These are phyloP conservation scores for Lysiphlebus fabarum DNA, from an alignment of 1,140 invertebrate genomes.

Conservation along the genomic window DNA sequence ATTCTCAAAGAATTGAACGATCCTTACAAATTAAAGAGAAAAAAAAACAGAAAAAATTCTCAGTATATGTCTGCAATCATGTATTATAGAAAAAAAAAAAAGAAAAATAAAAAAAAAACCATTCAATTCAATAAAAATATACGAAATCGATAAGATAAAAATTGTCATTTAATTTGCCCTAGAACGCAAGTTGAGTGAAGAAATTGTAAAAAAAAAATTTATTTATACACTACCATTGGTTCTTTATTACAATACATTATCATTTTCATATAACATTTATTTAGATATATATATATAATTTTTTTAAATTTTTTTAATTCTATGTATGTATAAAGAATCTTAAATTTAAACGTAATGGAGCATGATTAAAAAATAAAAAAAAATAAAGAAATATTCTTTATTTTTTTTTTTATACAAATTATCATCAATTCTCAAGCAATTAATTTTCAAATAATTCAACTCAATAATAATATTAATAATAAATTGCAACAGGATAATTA, in stretches of 20 bases:
- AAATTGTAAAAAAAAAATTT: not conserved
- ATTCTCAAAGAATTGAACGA: constrained; percentile 46
- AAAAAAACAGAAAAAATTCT: constrained; percentile 39
- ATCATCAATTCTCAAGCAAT: constrained; percentile 5
- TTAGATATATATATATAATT: constrained; percentile 27
- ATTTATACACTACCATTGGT: constrained; percentile 17
- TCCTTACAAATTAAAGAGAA: constrained; percentile 18
- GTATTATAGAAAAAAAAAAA: constrained; percentile 40
- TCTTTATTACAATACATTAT: constrained; percentile 26
- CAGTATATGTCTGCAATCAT: constrained; percentile 51
- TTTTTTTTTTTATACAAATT: constrained; percentile 34
- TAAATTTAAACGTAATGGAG: too few relatives aligned
- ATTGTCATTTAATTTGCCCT: not conserved
- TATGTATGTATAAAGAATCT: constrained; percentile 12
- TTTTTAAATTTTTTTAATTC: constrained; percentile 30
- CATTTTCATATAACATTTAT: constrained; percentile 18
- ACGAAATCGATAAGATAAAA: constrained; percentile 32
- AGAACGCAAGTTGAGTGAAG: not conserved
- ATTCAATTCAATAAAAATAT: constrained; percentile 51
- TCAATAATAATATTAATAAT: too few relatives aligned
- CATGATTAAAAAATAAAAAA: not conserved
- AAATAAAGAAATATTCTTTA: not conserved
- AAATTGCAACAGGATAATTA: too few relatives aligned
- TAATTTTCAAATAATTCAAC: too few relatives aligned
- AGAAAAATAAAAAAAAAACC: constrained; percentile 26